phyloP scores from a whole-genome alignment of 2,888 invertebrate species.

The Caenorhabditis sp. region DNA sequence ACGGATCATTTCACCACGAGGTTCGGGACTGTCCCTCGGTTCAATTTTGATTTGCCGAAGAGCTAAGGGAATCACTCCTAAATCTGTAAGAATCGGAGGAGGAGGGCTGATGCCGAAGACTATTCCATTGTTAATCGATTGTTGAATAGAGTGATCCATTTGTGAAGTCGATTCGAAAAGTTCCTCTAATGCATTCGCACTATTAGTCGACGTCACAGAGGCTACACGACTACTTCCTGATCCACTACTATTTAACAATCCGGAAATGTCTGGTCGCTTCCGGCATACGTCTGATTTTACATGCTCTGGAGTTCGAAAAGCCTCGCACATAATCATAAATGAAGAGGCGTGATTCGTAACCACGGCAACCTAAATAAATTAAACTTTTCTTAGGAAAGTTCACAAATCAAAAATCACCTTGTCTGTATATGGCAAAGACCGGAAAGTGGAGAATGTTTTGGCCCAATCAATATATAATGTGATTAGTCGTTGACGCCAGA shows the following conservation, averaged over 20 bases:
- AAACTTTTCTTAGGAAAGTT: no score
- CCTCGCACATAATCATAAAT: slow-evolving; percentile 71
- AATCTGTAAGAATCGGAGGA: not conserved
- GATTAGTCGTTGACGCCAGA: slow-evolving; percentile 68
- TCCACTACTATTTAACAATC: slow-evolving; percentile 23
- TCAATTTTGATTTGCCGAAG: slow-evolving; percentile 44
- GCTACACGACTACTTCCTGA: slow-evolving; percentile 37
- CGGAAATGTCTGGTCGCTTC: slow-evolving; percentile 21
- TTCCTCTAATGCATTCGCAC: slow-evolving; percentile 10
- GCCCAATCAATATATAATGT: slow-evolving; percentile 70
- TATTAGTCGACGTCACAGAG: slow-evolving; percentile 14
- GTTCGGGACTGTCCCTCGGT: slow-evolving; percentile 23
- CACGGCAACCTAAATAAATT: slow-evolving; percentile 59
- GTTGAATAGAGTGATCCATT: slow-evolving; percentile 15
- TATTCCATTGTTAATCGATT: slow-evolving; percentile 34
- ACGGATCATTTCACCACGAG: slow-evolving; percentile 48
- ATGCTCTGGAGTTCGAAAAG: slow-evolving; percentile 68
- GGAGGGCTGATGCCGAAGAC: slow-evolving; percentile 13
- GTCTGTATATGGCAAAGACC: slow-evolving; percentile 67
- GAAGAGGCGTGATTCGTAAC: slow-evolving; percentile 69
- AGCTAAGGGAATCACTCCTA: not conserved
- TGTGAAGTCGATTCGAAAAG: not conserved
- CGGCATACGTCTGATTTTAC: slow-evolving; percentile 40
- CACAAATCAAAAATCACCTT: no score
- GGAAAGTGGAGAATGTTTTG: slow-evolving; percentile 66